These are phyloP conservation scores for Tridacna gigas DNA, from an alignment of 2,888 invertebrate genomes.

Conservation along the genomic window DNA sequence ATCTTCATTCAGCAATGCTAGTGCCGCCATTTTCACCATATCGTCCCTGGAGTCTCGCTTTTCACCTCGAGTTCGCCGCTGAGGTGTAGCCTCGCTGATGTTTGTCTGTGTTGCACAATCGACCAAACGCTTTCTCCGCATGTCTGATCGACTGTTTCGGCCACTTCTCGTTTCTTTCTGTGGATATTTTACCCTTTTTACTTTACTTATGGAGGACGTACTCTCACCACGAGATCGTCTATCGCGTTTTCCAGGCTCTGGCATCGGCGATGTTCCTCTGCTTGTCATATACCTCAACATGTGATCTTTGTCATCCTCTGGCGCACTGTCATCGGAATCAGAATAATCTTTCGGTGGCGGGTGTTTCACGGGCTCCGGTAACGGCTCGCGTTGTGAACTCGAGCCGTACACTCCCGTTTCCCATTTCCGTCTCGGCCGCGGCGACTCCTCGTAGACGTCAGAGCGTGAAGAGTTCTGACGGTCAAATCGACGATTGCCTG, in stretches of 20 bases:
- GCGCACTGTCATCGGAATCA: slow-evolving; percentile 78
- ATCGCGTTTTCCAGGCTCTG: slow-evolving; percentile 73
- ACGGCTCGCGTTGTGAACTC: slow-evolving; percentile 36
- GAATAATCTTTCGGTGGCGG: slow-evolving; percentile 66
- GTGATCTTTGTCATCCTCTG: slow-evolving; percentile 78
- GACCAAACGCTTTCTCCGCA: slow-evolving; percentile 63
- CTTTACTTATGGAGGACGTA: slow-evolving; percentile 71
- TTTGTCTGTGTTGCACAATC: slow-evolving; percentile 78
- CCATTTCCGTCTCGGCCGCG: slow-evolving; percentile 49
- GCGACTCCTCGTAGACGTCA: slow-evolving; percentile 61
- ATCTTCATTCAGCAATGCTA: slow-evolving; percentile 63
- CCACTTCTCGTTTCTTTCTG: slow-evolving; percentile 64
- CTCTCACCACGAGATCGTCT: slow-evolving; percentile 64
- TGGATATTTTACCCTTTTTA: slow-evolving; percentile 74
- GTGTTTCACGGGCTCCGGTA: slow-evolving; percentile 59
- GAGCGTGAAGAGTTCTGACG: slow-evolving; percentile 73
- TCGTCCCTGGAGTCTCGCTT: slow-evolving; percentile 64
- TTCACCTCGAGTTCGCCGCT: slow-evolving; percentile 65
- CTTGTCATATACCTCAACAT: slow-evolving; percentile 77
- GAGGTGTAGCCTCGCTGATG: slow-evolving; percentile 66
- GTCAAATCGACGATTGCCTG: slow-evolving; percentile 67
- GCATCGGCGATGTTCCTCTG: slow-evolving; percentile 81
- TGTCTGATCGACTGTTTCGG: slow-evolving; percentile 60
- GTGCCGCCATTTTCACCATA: slow-evolving; percentile 66
- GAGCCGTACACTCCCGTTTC: slow-evolving; percentile 61